Evolutionary conservation across 2,888 invertebrate species (phyloP), one percentile per base, ranked within the genome.

Genomic region (Drosophila suboccidentalis): DNA sequence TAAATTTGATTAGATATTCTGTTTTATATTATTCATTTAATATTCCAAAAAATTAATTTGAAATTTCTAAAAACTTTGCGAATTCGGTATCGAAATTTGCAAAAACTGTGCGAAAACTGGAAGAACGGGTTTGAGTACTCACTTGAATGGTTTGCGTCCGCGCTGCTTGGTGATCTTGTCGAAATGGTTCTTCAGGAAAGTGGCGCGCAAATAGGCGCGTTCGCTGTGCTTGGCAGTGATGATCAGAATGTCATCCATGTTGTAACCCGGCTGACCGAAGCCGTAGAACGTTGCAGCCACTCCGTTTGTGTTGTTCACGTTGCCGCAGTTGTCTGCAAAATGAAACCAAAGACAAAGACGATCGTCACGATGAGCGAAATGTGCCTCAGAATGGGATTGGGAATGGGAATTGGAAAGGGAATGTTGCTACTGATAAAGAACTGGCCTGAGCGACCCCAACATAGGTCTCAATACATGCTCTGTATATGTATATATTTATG

Each of bases 81-180:
- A 36, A 36, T 13, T 36, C 13, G 29, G 1, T 36, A 4, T 36
- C 5, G 13, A n/a, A 36, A 36, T 13, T 5, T 6, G 13, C 4
- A 6, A 5, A 36, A 13, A 36, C 19, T 43, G 2, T 11, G 19
- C 4, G 5, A 43, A 19, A 43, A 19, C 6, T 11, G 1, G 6
- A 41, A 10, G 0, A 15, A 29, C 1, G n/a, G 51, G 57, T 54
- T 50, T 36, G 10, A 15, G 22, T 5, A 93, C 94, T 94, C 93
- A 97, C 97, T 96, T 96, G 93, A 96, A 97, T 75, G 96, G 96
- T 83, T 96, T 95, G 84, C 96, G 94, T 70, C 96, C 96, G 89
- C 96, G 95, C 90, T 97, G 96, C 72, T 96, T 95, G 93, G 96
- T 96, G 81, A 97, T 96, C 93, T 97, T 96, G 91, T 97, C 96